These are phyloP conservation scores for Sebastes minor DNA, from an alignment of 2,797 vertebrate species.

Conservation along the genomic window DNA sequence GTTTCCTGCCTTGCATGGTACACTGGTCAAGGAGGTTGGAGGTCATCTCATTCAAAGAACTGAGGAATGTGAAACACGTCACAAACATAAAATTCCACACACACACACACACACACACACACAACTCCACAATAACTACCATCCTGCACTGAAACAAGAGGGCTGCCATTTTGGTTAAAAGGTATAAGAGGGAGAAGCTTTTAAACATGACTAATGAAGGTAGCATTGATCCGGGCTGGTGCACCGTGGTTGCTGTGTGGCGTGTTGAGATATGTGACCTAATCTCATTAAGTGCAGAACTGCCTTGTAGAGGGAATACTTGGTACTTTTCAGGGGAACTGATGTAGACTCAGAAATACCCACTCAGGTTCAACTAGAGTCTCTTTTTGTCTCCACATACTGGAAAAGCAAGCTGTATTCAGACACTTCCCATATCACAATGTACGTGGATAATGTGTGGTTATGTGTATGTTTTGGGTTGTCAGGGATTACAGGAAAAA, in stretches of 20 bases:
- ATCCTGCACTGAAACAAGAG: slow-evolving; percentile 34
- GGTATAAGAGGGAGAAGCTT: slow-evolving; percentile 16
- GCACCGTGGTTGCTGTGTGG: neutral
- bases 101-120: slow-evolving; percentile 30
- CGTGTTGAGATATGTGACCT: neutral
- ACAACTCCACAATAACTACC: slow-evolving; percentile 30
- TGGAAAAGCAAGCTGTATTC: slow-evolving; percentile 18
- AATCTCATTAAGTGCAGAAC: neutral
- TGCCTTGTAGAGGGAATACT: slow-evolving; percentile 12
- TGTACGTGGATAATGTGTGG: slow-evolving; percentile 16
- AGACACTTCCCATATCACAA: slow-evolving; percentile 19
- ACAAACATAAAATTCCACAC: slow-evolving; percentile 36
- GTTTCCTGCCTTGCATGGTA: slow-evolving; percentile 64
- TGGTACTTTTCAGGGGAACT: slow-evolving; percentile 1
- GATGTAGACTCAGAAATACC: neutral
- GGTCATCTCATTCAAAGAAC: slow-evolving; percentile 71
- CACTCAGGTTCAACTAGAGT: neutral
- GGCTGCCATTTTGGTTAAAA: slow-evolving; percentile 51
- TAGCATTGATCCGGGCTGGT: neutral
- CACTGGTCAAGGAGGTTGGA: slow-evolving; percentile 68
- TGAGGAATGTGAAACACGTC: slow-evolving; percentile 67
- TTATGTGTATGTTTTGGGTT: slow-evolving; percentile 4
- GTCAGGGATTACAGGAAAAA: slow-evolving; percentile 6
- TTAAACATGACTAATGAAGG: slow-evolving; percentile 19
- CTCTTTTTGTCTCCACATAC: neutral